Percentiles rank a stretch among this genome's conserved stretches.
Conservation (phyloP, 1,140 invertebrate species). For the Neuroterus valhalla region DNA sequence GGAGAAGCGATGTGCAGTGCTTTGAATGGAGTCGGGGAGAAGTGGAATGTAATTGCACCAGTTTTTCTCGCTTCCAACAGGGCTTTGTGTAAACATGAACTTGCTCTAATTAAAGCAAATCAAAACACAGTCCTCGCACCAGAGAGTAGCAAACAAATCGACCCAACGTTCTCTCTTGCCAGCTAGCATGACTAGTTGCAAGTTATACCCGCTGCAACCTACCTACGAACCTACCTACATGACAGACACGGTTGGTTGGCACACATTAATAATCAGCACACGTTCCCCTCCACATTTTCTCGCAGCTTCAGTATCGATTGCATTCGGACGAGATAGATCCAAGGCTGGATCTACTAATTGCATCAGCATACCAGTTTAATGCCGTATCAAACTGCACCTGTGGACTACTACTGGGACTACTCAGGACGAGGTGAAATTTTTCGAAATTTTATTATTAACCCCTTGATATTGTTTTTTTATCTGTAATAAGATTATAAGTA, state of each 20-base stretch:
- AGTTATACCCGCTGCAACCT: constrained; percentile 38
- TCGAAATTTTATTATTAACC: too few species aligned
- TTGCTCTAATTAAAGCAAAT: constrained; percentile 71
- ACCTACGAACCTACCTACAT: constrained; percentile 57
- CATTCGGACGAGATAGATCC: constrained; percentile 57
- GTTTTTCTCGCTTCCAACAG: constrained; percentile 57
- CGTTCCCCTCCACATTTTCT: constrained; percentile 37
- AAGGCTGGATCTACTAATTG: constrained; percentile 63
- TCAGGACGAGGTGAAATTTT: too few species aligned
- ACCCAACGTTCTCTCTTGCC: constrained; percentile 36
- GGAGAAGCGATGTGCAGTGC: background rate
- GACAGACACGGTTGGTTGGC: constrained; percentile 67
- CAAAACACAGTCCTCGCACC: constrained; percentile 49
- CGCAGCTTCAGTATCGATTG: constrained; percentile 42
- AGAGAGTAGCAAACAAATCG: constrained; percentile 23
- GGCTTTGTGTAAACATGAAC: constrained; percentile 65
- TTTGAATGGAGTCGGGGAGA: constrained; percentile 46
- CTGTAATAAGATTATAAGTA: too few species aligned
- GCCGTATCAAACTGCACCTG: constrained; percentile 66
- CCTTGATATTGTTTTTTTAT: too few species aligned
- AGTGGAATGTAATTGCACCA: constrained; percentile 59
- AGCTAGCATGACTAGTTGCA: constrained; percentile 10
- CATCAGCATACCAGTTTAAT: constrained; percentile 69
- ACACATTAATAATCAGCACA: constrained; percentile 68
- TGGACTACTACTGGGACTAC: constrained; percentile 50